A percentile compares a stretch with the other conserved stretches of the same genome.
These are phyloP conservation scores for Zosterops borbonicus DNA, from an alignment of 2,113 vertebrate species.

Conservation along the genomic window DNA sequence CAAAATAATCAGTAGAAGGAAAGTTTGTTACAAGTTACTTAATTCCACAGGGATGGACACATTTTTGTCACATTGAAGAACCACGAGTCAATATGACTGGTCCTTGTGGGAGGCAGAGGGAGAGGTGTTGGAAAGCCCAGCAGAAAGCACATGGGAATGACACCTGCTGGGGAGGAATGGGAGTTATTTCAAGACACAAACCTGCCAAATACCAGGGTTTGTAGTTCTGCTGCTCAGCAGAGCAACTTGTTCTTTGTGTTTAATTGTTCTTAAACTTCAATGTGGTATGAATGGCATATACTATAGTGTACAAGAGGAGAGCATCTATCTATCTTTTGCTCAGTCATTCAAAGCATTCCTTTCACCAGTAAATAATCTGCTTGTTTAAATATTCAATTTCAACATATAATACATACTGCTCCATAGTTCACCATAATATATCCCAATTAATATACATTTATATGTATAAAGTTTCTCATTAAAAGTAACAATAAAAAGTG, in stretches of 20 bases:
- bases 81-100: not conserved
- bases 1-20: not conserved
- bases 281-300: conserved; percentile 71
- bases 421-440: conserved; percentile 77
- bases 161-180: not conserved
- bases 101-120: not conserved
- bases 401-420: conserved; percentile 74
- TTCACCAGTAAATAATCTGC: conserved; percentile 59
- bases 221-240: not conserved
- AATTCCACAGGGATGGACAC: not conserved
- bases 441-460: conserved; percentile 66
- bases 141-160: not conserved
- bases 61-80: not conserved
- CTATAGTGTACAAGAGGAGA: conserved; percentile 72
- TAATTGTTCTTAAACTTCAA: conserved; percentile 47
- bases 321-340: conserved; percentile 54
- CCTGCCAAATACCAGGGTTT: not conserved
- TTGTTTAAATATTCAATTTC: conserved; percentile 61
- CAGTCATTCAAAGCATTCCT: conserved; percentile 64
- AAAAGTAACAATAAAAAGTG: conserved; percentile 83
- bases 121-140: not conserved
- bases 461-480: conserved; percentile 70
- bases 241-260: not conserved
- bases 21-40: not conserved
- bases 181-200: not conserved